A percentile compares a stretch with the other conserved stretches of the same genome.
phyloP scores from a whole-genome alignment of 2,113 vertebrate species.

The Apaloderma vittatum region DNA sequence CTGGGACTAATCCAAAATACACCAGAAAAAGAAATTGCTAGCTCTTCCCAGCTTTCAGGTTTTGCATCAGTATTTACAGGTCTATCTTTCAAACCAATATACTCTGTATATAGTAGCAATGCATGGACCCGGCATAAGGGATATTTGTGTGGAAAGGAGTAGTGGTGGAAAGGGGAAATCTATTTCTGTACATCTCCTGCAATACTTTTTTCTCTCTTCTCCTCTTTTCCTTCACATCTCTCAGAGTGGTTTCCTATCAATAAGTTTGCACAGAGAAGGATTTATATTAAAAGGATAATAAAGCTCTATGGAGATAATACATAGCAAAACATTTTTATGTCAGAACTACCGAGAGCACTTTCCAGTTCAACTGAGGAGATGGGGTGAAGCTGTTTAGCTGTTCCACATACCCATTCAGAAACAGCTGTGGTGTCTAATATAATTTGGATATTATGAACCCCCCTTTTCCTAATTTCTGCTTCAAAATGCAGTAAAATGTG shows the following conservation, averaged over 20 bases:
- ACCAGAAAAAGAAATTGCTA: not conserved
- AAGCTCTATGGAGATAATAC: not conserved
- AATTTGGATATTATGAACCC: not conserved
- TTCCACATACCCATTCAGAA: not conserved
- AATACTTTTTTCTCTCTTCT: not conserved
- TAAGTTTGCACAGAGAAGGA: not conserved
- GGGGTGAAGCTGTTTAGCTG: not conserved
- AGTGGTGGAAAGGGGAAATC: not conserved
- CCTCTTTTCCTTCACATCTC: not conserved
- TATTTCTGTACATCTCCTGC: not conserved
- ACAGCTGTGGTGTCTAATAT: not conserved
- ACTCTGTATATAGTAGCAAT: not conserved
- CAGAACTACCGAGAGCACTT: not conserved
- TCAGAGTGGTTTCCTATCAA: not conserved
- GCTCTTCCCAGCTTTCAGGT: not conserved
- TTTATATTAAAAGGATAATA: not conserved
- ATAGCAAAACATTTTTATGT: not conserved
- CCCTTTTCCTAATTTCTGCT: not conserved
- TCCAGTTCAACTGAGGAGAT: not conserved
- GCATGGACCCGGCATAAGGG: not conserved
- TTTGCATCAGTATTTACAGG: not conserved
- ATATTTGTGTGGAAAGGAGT: not conserved
- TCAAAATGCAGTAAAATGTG: not conserved
- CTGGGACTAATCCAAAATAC: not conserved
- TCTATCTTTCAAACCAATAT: not conserved